A percentile compares a stretch with the other conserved stretches of the same genome.
phyloP scores from a whole-genome alignment of 2,888 invertebrate species.

The Ophion ellenae region DNA sequence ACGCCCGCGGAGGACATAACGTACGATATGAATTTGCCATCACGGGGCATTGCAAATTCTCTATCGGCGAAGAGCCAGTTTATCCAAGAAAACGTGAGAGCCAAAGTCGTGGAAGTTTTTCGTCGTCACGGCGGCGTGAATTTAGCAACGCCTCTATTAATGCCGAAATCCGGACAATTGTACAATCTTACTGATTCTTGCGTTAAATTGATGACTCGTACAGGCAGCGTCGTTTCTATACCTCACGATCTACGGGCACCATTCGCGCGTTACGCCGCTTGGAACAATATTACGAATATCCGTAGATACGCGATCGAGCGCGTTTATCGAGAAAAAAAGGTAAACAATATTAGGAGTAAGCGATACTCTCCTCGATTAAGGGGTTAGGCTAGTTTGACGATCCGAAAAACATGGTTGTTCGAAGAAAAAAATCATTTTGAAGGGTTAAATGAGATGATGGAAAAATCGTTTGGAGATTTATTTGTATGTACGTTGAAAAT shows the following conservation, averaged over 20 bases:
- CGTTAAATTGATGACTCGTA: conserved; percentile 94
- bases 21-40: conserved; percentile 88
- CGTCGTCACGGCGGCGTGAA: conserved; percentile 92
- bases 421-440: too few relatives aligned
- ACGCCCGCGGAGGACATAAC: conserved; percentile 91
- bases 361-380: too few relatives aligned
- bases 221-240: conserved; percentile 92
- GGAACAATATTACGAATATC: conserved; percentile 90
- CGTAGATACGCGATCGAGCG: conserved; percentile 94
- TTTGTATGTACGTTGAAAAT: too few relatives aligned
- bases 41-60: conserved; percentile 73
- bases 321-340: conserved; percentile 93
- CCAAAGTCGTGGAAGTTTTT: conserved; percentile 86
- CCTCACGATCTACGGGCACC: conserved; percentile 93
- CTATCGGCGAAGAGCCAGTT: conserved; percentile 71
- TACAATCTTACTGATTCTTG: conserved; percentile 87
- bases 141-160: conserved; percentile 91
- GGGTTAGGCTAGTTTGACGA: too few relatives aligned
- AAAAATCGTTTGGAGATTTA: too few relatives aligned
- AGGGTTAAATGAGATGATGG: too few relatives aligned
- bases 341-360: conserved; percentile 78
- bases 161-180: conserved; percentile 88
- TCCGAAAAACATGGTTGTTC: too few relatives aligned
- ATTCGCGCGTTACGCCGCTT: conserved; percentile 93
- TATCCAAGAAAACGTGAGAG: conserved; percentile 80